phyloP scores from a whole-genome alignment of 2,113 vertebrate genomes.

The Microcebus murinus region DNA sequence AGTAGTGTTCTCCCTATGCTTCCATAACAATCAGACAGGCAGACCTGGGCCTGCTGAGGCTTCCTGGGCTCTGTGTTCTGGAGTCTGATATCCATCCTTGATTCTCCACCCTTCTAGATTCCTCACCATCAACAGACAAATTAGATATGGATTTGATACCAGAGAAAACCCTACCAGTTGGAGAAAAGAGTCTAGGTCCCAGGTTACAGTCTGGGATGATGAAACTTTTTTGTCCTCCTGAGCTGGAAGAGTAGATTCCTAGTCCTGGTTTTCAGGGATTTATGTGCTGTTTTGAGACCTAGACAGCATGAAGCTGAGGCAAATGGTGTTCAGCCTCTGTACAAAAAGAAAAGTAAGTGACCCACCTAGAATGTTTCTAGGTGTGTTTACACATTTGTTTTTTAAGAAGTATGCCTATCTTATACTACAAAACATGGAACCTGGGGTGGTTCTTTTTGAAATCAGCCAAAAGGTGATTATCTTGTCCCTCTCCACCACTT shows the following conservation, averaged over 20 bases:
- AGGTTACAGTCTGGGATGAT: background rate
- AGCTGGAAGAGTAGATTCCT: background rate
- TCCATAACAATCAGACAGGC: background rate
- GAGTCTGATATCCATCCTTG: background rate
- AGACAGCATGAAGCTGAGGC: background rate
- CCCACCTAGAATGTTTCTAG: background rate
- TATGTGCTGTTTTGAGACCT: background rate
- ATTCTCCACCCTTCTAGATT: background rate
- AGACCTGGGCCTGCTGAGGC: background rate
- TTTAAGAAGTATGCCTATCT: background rate
- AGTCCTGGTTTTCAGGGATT: background rate
- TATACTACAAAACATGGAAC: background rate
- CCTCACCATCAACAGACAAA: background rate
- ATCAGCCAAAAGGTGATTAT: background rate
- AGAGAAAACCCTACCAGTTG: background rate
- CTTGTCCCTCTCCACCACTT: background rate
- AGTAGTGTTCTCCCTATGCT: background rate
- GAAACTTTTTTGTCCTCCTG: background rate
- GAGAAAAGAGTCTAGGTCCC: background rate
- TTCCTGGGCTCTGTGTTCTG: background rate
- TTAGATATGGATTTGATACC: too few species aligned
- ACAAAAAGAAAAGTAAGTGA: background rate
- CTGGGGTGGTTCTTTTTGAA: background rate
- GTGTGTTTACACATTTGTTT: background rate
- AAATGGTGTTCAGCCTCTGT: background rate